Evolutionary conservation across 92 coral and sea anemone genomes (phyloP), one percentile per base, ranked within the genome.

Genomic region (Parazoanthus swiftii): DNA sequence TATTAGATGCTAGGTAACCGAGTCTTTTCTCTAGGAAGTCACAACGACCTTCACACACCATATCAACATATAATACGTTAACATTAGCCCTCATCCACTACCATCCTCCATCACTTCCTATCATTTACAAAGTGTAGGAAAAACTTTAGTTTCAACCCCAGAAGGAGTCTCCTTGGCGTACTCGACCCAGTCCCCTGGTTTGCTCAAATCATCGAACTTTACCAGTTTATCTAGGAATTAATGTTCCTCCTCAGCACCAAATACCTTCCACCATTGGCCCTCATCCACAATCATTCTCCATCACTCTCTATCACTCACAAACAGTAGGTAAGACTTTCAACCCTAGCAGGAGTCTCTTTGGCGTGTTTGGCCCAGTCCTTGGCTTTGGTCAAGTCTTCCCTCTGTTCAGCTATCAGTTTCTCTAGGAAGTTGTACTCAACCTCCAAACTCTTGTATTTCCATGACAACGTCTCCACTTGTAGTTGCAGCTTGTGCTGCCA

Each of bases 401-500:
- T 92, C 85, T 92, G 94, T 44, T 92, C 94, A 9, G 82, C 81
- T 74, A 89, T 86, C n/a, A 95, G 90, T 78, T 79, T 91, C 65
- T 89, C 92, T 38, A 95, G 81, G 92, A 93, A 93, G 68, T 90
- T 90, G 85, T 91, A 93, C 74, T 95, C 93, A 10, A 85, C 86
- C 36, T 91, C 89, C 85, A 95, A 66, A 35, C 84, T 93, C 26
- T 92, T 89, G 68, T 93, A 94, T 58, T 76, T 93, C 95, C 93
- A 93, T 11, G 91, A 91, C 85, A 95, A 90, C 85, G 94, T 91
- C 70, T 93, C 96, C 81, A 95, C 72, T 13, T 94, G 98, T 14
- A 93, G 98, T 21, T 91, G 77, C 0, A 95, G 66, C 20, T 95
- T 93, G 26, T 88, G 76, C 85, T 95, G 93, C 98, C 98, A 94